Conservation (phyloP, 92 coral and sea anemone species). For the Porites rus region DNA sequence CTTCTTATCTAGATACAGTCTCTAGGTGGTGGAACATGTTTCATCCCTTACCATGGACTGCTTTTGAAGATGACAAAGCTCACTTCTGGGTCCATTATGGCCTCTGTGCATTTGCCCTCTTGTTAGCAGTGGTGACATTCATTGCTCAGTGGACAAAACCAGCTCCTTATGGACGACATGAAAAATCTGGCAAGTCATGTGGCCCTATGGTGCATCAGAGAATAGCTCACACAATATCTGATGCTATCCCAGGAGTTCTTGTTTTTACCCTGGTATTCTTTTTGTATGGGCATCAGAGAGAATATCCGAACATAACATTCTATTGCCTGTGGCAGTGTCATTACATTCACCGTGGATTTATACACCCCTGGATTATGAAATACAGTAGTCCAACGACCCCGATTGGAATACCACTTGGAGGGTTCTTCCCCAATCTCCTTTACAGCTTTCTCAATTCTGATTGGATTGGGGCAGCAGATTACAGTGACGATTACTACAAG, state of each 20-base stretch:
- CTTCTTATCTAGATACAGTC: neutral
- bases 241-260: constrained; percentile 66
- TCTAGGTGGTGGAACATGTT: constrained; percentile 5
- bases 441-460: constrained; percentile 72
- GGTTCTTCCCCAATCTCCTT: constrained; percentile 57
- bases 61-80: constrained; percentile 46
- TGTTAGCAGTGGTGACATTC: constrained; percentile 60
- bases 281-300: constrained; percentile 60
- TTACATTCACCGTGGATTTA: constrained; percentile 72
- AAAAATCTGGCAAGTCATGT: constrained; percentile 35
- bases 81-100: constrained; percentile 78
- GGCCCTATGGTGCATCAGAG: constrained; percentile 68
- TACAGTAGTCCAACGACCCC: constrained; percentile 69
- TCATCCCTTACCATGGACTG: constrained; percentile 65
- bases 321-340: constrained; percentile 69
- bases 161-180: constrained; percentile 74
- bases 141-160: constrained; percentile 59
- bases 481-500: constrained; percentile 42
- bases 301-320: constrained; percentile 49
- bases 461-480: constrained; percentile 63
- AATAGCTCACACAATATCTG: constrained; percentile 68
- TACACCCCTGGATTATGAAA: constrained; percentile 76
- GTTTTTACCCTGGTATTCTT: constrained; percentile 62
- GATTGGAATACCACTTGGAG: constrained; percentile 59
- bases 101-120: constrained; percentile 56